Percentiles rank a stretch among this genome's conserved stretches.
Evolutionary conservation across 2,113 vertebrate species (phyloP).

Genomic region (human): DNA sequence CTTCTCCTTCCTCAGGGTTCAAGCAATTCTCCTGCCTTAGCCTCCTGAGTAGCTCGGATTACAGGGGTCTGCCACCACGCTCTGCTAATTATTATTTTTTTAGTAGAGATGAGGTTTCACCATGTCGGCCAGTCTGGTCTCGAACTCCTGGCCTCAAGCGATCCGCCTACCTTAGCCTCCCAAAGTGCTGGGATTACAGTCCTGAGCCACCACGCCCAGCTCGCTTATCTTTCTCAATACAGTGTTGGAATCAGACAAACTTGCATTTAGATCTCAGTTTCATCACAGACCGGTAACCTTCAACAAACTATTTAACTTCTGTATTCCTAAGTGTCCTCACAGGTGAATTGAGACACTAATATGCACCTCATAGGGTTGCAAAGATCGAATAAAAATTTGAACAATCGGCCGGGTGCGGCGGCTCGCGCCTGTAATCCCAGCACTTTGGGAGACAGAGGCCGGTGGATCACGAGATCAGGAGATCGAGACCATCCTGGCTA

Average conservation of each 20-base stretch:
- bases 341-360: not conserved
- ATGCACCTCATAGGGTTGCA: not conserved
- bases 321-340: not conserved
- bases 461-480: too few relatives aligned
- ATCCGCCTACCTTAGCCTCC: not conserved
- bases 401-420: too few relatives aligned
- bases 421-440: too few relatives aligned
- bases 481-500: too few relatives aligned
- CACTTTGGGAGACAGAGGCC: too few relatives aligned
- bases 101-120: not conserved
- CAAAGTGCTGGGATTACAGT: not conserved
- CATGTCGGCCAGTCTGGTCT: not conserved
- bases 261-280: not conserved
- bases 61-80: not conserved
- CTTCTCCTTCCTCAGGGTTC: not conserved
- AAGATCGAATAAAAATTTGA: not conserved
- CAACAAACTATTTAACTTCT: constrained; percentile 32
- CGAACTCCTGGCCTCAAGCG: not conserved
- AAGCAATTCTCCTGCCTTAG: not conserved
- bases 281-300: not conserved
- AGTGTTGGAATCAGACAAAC: not conserved
- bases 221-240: not conserved
- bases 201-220: not conserved
- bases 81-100: not conserved
- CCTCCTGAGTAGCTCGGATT: not conserved